Evolutionary conservation across 2,888 invertebrate genomes (phyloP).

Genomic region (Tenthredo notha): DNA sequence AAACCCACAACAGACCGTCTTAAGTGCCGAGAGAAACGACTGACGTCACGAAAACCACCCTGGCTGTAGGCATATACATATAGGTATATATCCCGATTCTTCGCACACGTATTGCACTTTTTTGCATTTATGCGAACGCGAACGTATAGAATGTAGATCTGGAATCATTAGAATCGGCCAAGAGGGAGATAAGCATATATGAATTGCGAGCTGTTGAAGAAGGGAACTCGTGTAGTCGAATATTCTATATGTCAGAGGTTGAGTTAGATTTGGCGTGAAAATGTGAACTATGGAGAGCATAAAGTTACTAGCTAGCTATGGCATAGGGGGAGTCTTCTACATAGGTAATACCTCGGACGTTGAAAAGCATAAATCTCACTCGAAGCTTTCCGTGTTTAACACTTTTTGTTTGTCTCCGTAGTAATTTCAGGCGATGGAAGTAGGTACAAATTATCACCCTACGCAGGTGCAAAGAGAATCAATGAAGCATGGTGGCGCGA

Average conservation of each 20-base stretch:
- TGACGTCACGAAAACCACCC: conserved; percentile 21
- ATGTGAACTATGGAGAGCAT: background rate
- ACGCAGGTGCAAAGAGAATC: conserved; percentile 48
- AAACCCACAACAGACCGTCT: background rate
- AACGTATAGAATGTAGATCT: background rate
- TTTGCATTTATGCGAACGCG: background rate
- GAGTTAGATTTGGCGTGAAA: background rate
- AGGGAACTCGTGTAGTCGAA: background rate
- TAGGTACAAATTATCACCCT: conserved; percentile 50
- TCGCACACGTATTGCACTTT: background rate
- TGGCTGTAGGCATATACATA: background rate
- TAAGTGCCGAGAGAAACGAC: background rate
- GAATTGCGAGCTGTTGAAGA: background rate
- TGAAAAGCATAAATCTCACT: conserved; percentile 34
- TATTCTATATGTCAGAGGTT: background rate
- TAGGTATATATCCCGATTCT: background rate
- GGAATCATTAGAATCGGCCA: background rate
- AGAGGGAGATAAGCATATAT: background rate
- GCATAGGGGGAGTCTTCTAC: background rate
- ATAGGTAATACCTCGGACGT: background rate
- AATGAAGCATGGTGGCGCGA: conserved; percentile 37
- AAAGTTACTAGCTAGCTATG: background rate
- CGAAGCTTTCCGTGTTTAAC: conserved; percentile 47
- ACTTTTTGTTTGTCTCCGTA: conserved; percentile 41
- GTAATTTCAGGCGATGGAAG: conserved; percentile 23